Evolutionary conservation across 2,797 vertebrate genomes (phyloP).

Genomic region (Sylvilagus floridanus): DNA sequence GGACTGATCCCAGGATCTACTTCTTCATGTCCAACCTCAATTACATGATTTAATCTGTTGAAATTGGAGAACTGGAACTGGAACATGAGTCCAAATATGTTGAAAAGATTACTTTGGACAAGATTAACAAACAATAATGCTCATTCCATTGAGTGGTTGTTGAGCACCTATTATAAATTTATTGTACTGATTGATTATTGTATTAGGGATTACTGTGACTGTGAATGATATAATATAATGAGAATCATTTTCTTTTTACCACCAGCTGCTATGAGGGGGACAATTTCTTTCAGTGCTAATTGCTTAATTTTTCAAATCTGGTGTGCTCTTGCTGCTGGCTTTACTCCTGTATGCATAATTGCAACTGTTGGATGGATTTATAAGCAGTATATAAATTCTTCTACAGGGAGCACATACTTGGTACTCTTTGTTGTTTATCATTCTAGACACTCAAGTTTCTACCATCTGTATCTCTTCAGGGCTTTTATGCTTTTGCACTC

Average conservation of each 20-base stretch:
- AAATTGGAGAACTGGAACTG: conserved; percentile 32
- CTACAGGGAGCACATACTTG: background rate
- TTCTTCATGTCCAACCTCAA: conserved; percentile 47
- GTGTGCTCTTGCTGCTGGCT: background rate
- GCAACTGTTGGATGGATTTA: conserved; percentile 16
- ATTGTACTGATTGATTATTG: background rate
- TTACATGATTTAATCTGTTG: conserved; percentile 49
- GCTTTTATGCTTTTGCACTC: background rate
- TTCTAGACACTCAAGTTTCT: conserved; percentile 13
- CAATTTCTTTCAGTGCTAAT: conserved; percentile 39
- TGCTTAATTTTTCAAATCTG: conserved; percentile 53
- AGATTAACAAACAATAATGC: background rate
- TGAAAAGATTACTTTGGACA: conserved; percentile 55
- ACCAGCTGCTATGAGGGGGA: background rate
- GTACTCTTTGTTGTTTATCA: background rate
- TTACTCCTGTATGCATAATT: background rate
- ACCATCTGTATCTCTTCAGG: background rate
- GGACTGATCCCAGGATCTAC: conserved; percentile 35
- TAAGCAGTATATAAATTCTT: background rate
- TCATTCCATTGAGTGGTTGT: conserved; percentile 27
- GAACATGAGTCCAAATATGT: conserved; percentile 7
- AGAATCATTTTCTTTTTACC: conserved; percentile 47
- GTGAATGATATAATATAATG: conserved; percentile 37
- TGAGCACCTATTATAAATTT: background rate
- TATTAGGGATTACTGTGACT: conserved; percentile 15